phyloP scores from a whole-genome alignment of 2,113 vertebrate species.

The Bombycilla garrulus region DNA sequence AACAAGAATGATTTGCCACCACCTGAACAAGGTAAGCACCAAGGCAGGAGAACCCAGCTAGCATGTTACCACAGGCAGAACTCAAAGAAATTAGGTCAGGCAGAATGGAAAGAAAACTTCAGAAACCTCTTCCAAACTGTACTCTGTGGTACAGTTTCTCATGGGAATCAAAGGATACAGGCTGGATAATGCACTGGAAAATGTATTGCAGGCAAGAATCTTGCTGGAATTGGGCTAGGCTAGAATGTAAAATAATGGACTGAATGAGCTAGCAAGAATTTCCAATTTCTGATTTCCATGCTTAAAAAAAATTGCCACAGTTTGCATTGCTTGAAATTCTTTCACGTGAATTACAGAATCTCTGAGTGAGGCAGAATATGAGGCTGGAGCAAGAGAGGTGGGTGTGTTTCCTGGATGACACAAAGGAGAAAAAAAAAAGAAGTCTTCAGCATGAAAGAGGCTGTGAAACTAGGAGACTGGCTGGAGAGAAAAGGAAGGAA shows the following conservation, averaged over 20 bases:
- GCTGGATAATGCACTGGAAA: slow-evolving; percentile 5
- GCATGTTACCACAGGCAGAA: neutral
- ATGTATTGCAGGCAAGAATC: neutral
- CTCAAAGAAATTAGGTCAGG: neutral
- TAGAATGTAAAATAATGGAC: neutral
- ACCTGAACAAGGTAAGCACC: neutral
- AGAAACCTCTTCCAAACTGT: neutral
- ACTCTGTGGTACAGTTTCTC: neutral
- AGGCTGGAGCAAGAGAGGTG: neutral
- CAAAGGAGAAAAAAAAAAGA: neutral
- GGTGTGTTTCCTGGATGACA: slow-evolving; percentile 34
- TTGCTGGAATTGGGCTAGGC: neutral
- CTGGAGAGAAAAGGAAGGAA: neutral
- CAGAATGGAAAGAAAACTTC: neutral
- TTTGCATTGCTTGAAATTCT: neutral
- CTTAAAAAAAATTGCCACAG: neutral
- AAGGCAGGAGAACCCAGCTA: neutral
- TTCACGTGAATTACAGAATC: neutral
- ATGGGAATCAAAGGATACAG: slow-evolving; percentile 19
- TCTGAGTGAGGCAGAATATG: neutral
- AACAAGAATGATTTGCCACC: neutral
- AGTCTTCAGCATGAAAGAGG: slow-evolving; percentile 14
- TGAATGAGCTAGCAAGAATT: neutral
- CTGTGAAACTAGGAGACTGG: slow-evolving; percentile 51
- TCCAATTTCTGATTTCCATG: neutral